phyloP scores from a whole-genome alignment of 2,888 invertebrate species.

The Neoitamus cyanurus region DNA sequence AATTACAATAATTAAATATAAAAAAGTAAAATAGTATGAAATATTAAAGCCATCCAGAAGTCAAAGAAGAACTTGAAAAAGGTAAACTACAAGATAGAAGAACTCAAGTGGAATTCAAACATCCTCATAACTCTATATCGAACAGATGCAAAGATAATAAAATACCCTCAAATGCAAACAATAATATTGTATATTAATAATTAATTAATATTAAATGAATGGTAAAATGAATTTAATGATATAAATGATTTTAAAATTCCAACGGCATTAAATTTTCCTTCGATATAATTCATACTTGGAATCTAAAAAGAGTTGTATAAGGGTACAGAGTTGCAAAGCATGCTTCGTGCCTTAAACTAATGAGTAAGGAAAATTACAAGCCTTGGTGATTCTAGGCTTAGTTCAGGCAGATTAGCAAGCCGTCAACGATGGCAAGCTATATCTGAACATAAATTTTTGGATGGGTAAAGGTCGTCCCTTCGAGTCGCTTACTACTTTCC shows the following conservation, averaged over 20 bases:
- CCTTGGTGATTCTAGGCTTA: constrained; percentile 47
- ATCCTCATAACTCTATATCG: too few species aligned
- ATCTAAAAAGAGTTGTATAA: background rate
- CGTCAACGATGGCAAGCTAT: background rate
- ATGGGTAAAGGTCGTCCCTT: constrained; percentile 46
- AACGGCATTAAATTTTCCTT: background rate
- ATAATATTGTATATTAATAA: too few species aligned
- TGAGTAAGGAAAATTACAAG: constrained; percentile 49
- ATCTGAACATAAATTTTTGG: constrained; percentile 40
- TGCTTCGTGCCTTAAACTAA: constrained; percentile 46
- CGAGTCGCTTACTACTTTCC: constrained; percentile 40
- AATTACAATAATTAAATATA: too few species aligned
- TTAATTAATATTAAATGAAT: too few species aligned
- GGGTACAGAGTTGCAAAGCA: background rate
- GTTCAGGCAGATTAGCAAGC: background rate
- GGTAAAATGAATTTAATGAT: background rate
- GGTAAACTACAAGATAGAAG: too few species aligned
- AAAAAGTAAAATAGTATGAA: too few species aligned
- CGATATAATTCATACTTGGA: constrained; percentile 4
- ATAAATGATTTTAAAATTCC: background rate
- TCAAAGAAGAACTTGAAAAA: too few species aligned
- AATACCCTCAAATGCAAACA: too few species aligned
- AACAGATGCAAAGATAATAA: too few species aligned
- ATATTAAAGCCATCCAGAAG: too few species aligned
- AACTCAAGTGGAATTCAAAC: too few species aligned